Evolutionary conservation across 2,797 vertebrate species (phyloP), one percentile per base, ranked within the genome.

Genomic region (Rhinophrynus dorsalis): DNA sequence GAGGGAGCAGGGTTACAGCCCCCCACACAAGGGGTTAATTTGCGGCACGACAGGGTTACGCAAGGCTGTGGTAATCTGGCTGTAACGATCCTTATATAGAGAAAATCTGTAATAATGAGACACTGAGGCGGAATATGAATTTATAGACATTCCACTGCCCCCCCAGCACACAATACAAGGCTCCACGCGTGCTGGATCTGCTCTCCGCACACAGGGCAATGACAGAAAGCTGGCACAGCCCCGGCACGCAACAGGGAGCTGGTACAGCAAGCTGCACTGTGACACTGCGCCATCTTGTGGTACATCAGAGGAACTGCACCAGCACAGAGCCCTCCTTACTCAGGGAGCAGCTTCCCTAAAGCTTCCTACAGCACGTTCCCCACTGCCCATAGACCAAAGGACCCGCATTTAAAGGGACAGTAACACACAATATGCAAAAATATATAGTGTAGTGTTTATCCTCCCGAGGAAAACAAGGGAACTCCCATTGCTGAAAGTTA

Each of bases 111-210:
- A 47, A 57, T 20, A 32, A 42, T 48, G 57, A 18, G 67, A 69
- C 44, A 40, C 45, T 35, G 63, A 69, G 45, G 32, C 66, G 30
- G 48, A 62, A 69, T 55, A 54, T 62, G 59, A 54, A 62, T 69
- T 69, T 61, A 61, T 54, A 61, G 47, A 44, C 48, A 69, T 69
- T 61, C 67, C 67, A 35, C 9, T 13, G 23, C 38, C 20, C 67
- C 56, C 56, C 35, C 13, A 30, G 44, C 56, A 60, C 45, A 32
- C 37, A 68, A 52, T 40, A 52, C n/a, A 61, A 60, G 32, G 42
- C 66, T 50, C 52, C 56, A 44, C 48, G 35, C n/a, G 24, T 23
- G 29, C 20, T 33, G n/a, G 30, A 12, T 47, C 18, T n/a, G n/a
- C 17, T 35, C 17, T 35, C 35, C n/a, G 15, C 6, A 17, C 50